These are phyloP conservation scores for Idaea biselata DNA, from an alignment of 2,888 invertebrate genomes.

Conservation along the genomic window DNA sequence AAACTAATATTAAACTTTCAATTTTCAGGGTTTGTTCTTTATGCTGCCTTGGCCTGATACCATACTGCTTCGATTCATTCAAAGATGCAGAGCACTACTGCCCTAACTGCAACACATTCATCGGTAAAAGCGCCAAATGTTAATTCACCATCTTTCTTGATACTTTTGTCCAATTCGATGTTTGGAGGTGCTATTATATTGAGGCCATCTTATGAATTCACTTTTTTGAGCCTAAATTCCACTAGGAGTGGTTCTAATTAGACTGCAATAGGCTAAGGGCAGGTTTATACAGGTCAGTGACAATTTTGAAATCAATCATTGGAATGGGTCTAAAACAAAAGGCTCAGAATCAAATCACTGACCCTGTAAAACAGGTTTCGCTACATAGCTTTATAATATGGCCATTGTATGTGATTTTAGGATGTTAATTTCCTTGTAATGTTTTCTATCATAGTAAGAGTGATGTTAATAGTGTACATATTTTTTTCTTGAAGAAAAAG, in stretches of 20 bases:
- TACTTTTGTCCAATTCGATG: background rate
- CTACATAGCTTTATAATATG: too few species aligned
- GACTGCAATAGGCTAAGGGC: background rate
- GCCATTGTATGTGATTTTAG: too few species aligned
- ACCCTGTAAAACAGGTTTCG: too few species aligned
- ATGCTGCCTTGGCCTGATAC: conserved; percentile 72
- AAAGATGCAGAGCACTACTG: conserved; percentile 77
- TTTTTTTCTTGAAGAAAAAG: too few species aligned
- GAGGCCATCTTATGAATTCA: background rate
- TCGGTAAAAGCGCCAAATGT: conserved; percentile 72
- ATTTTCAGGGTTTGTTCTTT: conserved; percentile 70
- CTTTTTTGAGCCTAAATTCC: background rate
- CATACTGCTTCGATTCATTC: conserved; percentile 75
- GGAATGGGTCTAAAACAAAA: too few species aligned
- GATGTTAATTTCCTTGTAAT: too few species aligned
- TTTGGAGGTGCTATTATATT: conserved; percentile 14
- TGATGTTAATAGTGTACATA: too few species aligned
- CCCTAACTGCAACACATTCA: conserved; percentile 73
- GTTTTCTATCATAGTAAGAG: too few species aligned
- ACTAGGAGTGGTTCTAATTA: background rate
- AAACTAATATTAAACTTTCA: background rate
- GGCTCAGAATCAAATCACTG: too few species aligned
- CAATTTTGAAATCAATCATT: too few species aligned
- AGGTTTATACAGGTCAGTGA: too few species aligned
- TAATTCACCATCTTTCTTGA: conserved; percentile 31